Evolutionary conservation across 2,888 invertebrate species (phyloP), one percentile per base, ranked within the genome.

Genomic region (Venusia cambrica): DNA sequence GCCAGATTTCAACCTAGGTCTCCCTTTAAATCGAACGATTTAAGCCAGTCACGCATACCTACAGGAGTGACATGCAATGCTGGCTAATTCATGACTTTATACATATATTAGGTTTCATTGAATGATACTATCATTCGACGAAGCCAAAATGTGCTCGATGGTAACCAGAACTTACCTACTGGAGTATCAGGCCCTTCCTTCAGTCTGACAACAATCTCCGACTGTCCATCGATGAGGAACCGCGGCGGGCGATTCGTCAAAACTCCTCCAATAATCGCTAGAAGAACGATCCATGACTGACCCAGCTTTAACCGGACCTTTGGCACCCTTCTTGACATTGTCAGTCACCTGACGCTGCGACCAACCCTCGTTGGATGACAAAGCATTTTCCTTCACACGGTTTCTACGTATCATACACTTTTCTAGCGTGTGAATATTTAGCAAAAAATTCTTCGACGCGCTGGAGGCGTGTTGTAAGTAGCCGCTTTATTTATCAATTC

Each of bases 111-210:
- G n/a, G n/a, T n/a, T n/a, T n/a, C n/a, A n/a, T n/a, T n/a, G n/a
- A n/a, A n/a, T n/a, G n/a, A n/a, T n/a, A n/a, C n/a, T n/a, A n/a
- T n/a, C n/a, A n/a, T n/a, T n/a, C n/a, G n/a, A n/a, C n/a, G n/a
- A n/a, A n/a, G n/a, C n/a, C n/a, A n/a, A n/a, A n/a, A n/a, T n/a
- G n/a, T n/a, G n/a, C n/a, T n/a, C n/a, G n/a, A n/a, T n/a, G n/a
- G n/a, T n/a, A n/a, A n/a, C n/a, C n/a, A n/a, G n/a, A n/a, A 15
- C 93, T 90, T 80, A 95, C 96, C 96, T 50, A 94, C 90, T 51
- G 94, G 93, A 19, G 95, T 96, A 58, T 95, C 95, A 31, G 91
- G 88, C 28, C 95, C 96, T 88, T 97, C 97, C 76, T 95, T 95
- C 63, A 97, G 87, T 69, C 95, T 90, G 59, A 97, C 89, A 48